Percentiles rank a stretch among this genome's conserved stretches.
Evolutionary conservation across 1,140 invertebrate genomes (phyloP).

Genomic region (Bombus waltoni): DNA sequence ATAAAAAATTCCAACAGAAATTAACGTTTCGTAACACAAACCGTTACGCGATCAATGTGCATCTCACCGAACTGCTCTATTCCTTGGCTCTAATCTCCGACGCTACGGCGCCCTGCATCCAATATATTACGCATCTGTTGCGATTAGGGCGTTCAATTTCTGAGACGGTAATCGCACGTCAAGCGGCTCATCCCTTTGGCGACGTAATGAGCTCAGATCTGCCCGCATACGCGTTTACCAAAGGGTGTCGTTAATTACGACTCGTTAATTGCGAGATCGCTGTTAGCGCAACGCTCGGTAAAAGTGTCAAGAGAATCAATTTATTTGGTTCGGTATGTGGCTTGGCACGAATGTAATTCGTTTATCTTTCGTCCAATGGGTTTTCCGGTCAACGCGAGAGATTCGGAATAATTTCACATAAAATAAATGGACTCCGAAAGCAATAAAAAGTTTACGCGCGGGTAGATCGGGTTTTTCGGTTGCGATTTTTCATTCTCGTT

Average conservation of each 20-base stretch:
- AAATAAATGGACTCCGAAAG: conserved; percentile 41
- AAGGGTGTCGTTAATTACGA: not conserved
- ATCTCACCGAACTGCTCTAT: too few relatives aligned
- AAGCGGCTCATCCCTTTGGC: conserved; percentile 5
- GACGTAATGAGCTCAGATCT: not conserved
- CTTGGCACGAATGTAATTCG: conserved; percentile 38
- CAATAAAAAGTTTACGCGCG: conserved; percentile 19
- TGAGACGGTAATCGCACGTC: not conserved
- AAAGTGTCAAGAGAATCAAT: conserved; percentile 34
- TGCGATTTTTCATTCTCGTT: not conserved
- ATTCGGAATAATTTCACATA: conserved; percentile 27
- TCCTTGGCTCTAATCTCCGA: too few relatives aligned
- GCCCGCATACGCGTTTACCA: not conserved
- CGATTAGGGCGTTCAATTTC: not conserved
- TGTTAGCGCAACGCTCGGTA: not conserved
- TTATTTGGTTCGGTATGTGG: conserved; percentile 5
- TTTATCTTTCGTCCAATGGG: conserved; percentile 36
- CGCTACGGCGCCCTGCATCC: not conserved
- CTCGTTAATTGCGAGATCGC: conserved; percentile 25
- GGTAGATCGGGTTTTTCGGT: not conserved
- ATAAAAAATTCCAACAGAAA: too few relatives aligned
- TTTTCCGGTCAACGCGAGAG: not conserved
- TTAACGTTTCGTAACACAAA: too few relatives aligned
- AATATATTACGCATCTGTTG: not conserved
- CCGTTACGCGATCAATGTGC: too few relatives aligned